phyloP scores from a whole-genome alignment of 2,888 invertebrate genomes.

The Sinodicranocentrus sp. region DNA sequence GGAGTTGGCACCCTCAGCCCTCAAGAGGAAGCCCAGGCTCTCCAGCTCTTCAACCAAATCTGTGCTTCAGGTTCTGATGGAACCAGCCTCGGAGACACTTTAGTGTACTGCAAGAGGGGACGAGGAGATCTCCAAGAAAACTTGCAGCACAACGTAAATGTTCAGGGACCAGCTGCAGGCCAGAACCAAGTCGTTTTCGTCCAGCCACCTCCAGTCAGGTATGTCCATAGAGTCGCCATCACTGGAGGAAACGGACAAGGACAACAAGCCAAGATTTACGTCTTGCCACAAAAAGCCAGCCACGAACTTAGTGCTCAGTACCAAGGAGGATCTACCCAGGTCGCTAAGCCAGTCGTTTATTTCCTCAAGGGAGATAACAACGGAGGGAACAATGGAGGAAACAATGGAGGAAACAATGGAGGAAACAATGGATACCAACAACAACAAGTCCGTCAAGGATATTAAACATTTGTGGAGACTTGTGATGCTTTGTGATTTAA shows the following conservation, averaged over 20 bases:
- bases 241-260: constrained; percentile 40
- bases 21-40: constrained; percentile 44
- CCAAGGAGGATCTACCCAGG: constrained; percentile 26
- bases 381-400: constrained; percentile 15
- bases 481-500: too few species aligned
- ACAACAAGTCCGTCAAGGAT: too few species aligned
- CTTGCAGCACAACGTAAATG: constrained; percentile 51
- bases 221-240: constrained; percentile 48
- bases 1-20: constrained; percentile 52
- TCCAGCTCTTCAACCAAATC: constrained; percentile 44
- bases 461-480: too few species aligned
- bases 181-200: constrained; percentile 51
- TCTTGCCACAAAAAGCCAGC: constrained; percentile 43
- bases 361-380: constrained; percentile 34
- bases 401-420: too few species aligned
- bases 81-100: constrained; percentile 34
- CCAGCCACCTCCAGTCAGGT: constrained; percentile 51
- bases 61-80: constrained; percentile 31
- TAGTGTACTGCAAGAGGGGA: constrained; percentile 52
- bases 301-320: constrained; percentile 48
- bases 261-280: constrained; percentile 54
- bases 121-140: constrained; percentile 29
- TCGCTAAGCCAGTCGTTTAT: constrained; percentile 47
- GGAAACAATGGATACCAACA: too few species aligned
- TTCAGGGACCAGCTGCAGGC: constrained; percentile 19